Evolutionary conservation across 2,888 invertebrate genomes (phyloP).

Genomic region (Lordiphosa fenestrarum): DNA sequence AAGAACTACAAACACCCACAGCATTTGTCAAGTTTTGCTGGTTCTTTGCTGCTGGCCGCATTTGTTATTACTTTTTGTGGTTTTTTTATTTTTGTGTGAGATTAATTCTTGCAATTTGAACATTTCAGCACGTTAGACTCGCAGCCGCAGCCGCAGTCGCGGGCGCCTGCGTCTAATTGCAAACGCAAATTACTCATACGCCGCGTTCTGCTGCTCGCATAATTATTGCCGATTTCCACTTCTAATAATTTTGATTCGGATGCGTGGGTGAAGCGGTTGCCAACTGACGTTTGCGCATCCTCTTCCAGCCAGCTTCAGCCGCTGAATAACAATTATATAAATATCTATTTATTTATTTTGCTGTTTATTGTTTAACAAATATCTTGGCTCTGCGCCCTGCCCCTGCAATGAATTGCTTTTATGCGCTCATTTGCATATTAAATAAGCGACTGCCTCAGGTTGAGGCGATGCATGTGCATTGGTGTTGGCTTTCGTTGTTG

Average conservation of each 20-base stretch:
- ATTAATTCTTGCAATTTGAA: conserved; percentile 65
- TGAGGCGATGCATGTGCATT: conserved; percentile 49
- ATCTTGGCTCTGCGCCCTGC: conserved; percentile 41
- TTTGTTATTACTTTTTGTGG: conserved; percentile 62
- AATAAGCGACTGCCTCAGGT: conserved; percentile 49
- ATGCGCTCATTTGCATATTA: conserved; percentile 73
- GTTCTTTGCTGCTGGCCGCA: conserved; percentile 48
- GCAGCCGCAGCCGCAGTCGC: conserved; percentile 14
- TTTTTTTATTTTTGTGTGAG: conserved; percentile 40
- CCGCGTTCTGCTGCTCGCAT: conserved; percentile 63
- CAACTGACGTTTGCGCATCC: conserved; percentile 53
- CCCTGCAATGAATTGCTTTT: conserved; percentile 70
- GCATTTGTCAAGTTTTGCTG: conserved; percentile 55
- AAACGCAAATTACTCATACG: conserved; percentile 66
- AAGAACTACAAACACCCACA: conserved; percentile 54
- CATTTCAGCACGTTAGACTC: conserved; percentile 56
- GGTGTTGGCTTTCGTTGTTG: conserved; percentile 28
- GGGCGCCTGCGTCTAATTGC: conserved; percentile 64
- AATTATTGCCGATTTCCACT: conserved; percentile 44
- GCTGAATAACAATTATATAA: conserved; percentile 60
- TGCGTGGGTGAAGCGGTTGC: conserved; percentile 46
- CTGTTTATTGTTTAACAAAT: conserved; percentile 65
- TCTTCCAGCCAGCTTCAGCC: conserved; percentile 32
- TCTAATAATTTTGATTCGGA: conserved; percentile 25
- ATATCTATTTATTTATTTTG: conserved; percentile 28